Evolutionary conservation across 2,888 invertebrate species (phyloP).

Genomic region (Synergus umbraculus): DNA sequence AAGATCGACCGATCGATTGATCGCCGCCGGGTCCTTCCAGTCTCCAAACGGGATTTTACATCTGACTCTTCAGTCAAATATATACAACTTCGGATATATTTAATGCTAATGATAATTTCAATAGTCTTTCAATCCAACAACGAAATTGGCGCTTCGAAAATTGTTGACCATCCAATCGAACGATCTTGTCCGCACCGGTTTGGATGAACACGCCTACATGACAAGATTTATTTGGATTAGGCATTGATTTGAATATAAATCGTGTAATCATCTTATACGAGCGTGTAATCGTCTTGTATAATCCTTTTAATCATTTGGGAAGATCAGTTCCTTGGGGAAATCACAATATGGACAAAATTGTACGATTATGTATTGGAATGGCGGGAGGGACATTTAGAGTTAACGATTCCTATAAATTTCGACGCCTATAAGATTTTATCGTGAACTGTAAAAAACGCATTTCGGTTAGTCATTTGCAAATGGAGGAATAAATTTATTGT

Average conservation of each 20-base stretch:
- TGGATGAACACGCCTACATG: not conserved
- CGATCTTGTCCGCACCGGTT: not conserved
- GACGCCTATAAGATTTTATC: conserved; percentile 2
- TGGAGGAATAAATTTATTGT: not conserved
- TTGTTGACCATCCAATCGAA: not conserved
- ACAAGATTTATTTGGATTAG: conserved; percentile 7
- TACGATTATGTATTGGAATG: not conserved
- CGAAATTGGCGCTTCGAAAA: not conserved
- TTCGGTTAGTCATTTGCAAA: not conserved
- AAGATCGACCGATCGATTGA: conserved; percentile 47
- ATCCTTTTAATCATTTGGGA: not conserved
- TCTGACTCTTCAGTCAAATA: not conserved
- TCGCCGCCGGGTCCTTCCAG: conserved; percentile 37
- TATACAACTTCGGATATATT: not conserved
- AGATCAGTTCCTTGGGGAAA: not conserved
- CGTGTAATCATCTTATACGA: not conserved
- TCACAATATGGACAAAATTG: not conserved
- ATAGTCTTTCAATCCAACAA: not conserved
- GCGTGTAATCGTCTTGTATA: not conserved
- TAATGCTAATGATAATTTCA: not conserved
- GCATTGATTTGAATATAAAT: conserved; percentile 7
- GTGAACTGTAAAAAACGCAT: not conserved
- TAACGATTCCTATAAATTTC: not conserved
- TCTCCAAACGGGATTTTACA: not conserved
- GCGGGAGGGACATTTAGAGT: not conserved